Evolutionary conservation across 2,888 invertebrate species (phyloP).

Genomic region (Dasypolia templi): DNA sequence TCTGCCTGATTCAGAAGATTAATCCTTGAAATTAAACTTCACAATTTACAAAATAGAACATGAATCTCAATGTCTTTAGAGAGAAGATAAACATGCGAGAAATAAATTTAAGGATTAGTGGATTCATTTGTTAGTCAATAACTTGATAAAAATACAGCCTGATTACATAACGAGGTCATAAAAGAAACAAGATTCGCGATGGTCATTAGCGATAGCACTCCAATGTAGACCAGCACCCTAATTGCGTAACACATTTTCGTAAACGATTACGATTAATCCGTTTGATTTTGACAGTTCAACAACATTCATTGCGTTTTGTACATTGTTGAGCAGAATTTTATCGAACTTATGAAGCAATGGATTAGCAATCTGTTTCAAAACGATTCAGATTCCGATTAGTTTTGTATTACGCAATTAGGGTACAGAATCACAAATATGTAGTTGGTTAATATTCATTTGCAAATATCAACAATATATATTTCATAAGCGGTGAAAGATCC

Average conservation of each 20-base stretch:
- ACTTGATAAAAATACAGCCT: constrained; percentile 18
- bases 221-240: constrained; percentile 6
- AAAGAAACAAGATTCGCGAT: constrained; percentile 32
- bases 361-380: no score
- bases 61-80: neutral
- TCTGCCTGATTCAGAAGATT: neutral
- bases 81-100: neutral
- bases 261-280: no score
- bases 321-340: no score
- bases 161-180: constrained; percentile 32
- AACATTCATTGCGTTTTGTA: no score
- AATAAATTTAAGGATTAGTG: constrained; percentile 2
- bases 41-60: neutral
- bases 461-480: constrained; percentile 30
- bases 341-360: no score
- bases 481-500: constrained; percentile 36
- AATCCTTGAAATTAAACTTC: neutral
- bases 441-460: constrained; percentile 32
- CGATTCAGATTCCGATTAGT: no score
- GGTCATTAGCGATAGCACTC: constrained; percentile 9
- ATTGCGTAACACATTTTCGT: no score
- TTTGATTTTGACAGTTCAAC: no score
- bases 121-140: constrained; percentile 13
- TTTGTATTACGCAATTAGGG: no score
- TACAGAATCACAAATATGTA: constrained; percentile 3